phyloP scores from a whole-genome alignment of 2,888 invertebrate genomes.

The Adela reaumurella region DNA sequence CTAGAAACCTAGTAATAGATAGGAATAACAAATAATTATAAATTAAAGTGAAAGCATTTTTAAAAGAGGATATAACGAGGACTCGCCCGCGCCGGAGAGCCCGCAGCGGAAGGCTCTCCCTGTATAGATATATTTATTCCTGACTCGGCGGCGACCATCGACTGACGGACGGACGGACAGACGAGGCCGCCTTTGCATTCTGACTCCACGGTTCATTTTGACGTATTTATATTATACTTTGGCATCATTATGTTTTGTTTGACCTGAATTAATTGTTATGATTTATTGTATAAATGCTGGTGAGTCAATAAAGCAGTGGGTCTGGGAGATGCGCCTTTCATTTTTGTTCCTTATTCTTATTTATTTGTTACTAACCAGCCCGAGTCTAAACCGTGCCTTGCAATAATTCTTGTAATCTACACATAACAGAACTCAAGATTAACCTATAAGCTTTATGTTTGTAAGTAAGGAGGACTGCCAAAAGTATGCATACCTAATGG shows the following conservation, averaged over 20 bases:
- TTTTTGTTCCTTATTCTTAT: no score
- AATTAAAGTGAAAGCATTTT: conserved; percentile 40
- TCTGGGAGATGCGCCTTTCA: conserved; percentile 31
- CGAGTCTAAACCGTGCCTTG: no score
- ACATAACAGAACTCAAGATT: no score
- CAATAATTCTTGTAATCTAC: no score
- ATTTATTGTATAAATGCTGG: conserved; percentile 57
- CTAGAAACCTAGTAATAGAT: conserved; percentile 12
- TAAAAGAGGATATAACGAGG: conserved; percentile 35
- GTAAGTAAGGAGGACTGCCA: no score
- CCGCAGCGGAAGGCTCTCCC: conserved; percentile 9
- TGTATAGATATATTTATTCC: conserved; percentile 52
- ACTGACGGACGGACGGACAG: conserved; percentile 31
- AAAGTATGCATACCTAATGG: no score
- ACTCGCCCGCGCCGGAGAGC: neutral
- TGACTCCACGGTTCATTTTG: conserved; percentile 16
- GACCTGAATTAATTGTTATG: conserved; percentile 48
- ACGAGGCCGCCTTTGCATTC: conserved; percentile 25
- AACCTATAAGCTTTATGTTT: no score
- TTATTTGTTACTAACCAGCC: no score
- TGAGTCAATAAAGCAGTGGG: conserved; percentile 58
- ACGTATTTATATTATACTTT: conserved; percentile 48
- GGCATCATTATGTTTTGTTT: conserved; percentile 53
- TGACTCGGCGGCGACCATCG: conserved; percentile 39
- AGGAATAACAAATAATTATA: conserved; percentile 23